phyloP scores from a whole-genome alignment of 1,140 invertebrate species.

The Tetramorium parvispinum region DNA sequence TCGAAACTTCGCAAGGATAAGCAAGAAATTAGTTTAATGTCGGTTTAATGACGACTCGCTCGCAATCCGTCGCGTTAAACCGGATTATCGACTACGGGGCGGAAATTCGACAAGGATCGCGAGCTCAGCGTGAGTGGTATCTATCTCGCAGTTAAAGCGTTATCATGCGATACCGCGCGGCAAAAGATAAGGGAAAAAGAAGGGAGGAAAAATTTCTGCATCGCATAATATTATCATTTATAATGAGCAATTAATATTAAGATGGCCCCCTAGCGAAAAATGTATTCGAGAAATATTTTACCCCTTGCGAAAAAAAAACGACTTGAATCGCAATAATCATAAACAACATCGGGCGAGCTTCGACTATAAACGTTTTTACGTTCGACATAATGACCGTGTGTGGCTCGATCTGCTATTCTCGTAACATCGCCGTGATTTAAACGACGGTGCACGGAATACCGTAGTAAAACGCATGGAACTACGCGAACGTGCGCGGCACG shows the following conservation, averaged over 20 bases:
- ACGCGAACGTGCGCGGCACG: conserved; percentile 23
- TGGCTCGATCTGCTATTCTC: conserved; percentile 5
- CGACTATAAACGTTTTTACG: conserved; percentile 64
- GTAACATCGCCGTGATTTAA: conserved; percentile 26
- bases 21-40: conserved; percentile 50
- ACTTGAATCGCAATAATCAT: conserved; percentile 18
- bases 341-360: conserved; percentile 41
- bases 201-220: neutral
- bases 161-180: neutral
- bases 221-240: neutral
- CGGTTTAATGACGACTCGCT: conserved; percentile 27
- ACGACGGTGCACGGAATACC: neutral
- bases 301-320: conserved; percentile 15
- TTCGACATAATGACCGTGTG: conserved; percentile 46
- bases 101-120: conserved; percentile 31
- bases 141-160: neutral
- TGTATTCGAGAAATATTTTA: neutral
- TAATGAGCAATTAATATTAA: neutral
- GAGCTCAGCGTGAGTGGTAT: neutral
- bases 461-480: conserved; percentile 23
- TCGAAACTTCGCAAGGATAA: conserved; percentile 42
- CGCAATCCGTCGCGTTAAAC: conserved; percentile 14
- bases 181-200: neutral
- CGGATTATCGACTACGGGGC: conserved; percentile 16
- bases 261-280: neutral